These are phyloP conservation scores for Cryptus viduatorius DNA, from an alignment of 2,888 invertebrate genomes.

Conservation along the genomic window DNA sequence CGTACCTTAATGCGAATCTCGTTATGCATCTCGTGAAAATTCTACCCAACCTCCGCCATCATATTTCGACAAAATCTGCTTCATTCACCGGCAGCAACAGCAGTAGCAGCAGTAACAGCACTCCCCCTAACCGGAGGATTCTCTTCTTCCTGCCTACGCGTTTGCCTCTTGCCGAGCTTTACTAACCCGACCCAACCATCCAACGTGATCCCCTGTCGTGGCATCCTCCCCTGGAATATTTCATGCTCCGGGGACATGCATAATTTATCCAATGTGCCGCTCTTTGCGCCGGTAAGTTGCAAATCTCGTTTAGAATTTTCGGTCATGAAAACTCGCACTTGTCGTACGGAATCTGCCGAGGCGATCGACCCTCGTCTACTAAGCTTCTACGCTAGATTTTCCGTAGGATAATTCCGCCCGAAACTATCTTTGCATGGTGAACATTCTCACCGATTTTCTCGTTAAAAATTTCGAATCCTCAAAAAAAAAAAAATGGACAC, in stretches of 20 bases:
- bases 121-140: slow-evolving; percentile 10
- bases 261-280: slow-evolving; percentile 74
- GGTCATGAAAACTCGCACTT: slow-evolving; percentile 47
- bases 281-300: slow-evolving; percentile 68
- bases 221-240: slow-evolving; percentile 73
- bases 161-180: slow-evolving; percentile 16
- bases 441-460: no score
- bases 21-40: slow-evolving; percentile 75
- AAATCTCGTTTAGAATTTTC: slow-evolving; percentile 65
- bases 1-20: slow-evolving; percentile 79
- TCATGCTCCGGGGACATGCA: slow-evolving; percentile 71
- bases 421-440: no score
- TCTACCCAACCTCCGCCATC: slow-evolving; percentile 48
- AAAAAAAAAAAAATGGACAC: no score
- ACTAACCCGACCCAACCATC: slow-evolving; percentile 28
- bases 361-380: no score
- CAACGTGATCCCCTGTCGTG: slow-evolving; percentile 19
- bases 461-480: no score
- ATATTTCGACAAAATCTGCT: slow-evolving; percentile 23
- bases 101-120: neutral
- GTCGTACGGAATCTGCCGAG: neutral
- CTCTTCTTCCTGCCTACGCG: slow-evolving; percentile 33
- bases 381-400: no score
- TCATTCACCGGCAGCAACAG: slow-evolving; percentile 5
- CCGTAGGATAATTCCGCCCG: no score